Conservation (phyloP, 2,797 vertebrate species). For the Clarias platycephalus region DNA sequence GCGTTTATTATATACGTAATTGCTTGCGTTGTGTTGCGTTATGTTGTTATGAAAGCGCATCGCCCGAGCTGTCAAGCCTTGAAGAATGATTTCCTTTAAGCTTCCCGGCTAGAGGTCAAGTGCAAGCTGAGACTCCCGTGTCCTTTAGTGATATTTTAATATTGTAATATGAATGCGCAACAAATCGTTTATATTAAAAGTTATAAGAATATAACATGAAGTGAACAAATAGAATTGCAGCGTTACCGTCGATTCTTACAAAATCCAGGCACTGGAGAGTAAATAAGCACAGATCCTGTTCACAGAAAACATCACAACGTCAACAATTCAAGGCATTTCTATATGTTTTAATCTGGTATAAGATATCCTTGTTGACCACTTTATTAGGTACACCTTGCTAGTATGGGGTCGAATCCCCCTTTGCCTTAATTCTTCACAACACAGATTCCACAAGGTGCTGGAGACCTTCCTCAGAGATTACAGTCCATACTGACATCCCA, state of each 20-base stretch:
- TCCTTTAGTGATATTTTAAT: background rate
- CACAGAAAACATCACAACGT: background rate
- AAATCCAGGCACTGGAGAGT: background rate
- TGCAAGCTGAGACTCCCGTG: background rate
- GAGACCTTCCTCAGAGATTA: too few relatives aligned
- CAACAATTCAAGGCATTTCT: background rate
- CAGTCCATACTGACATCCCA: too few relatives aligned
- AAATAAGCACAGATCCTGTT: background rate
- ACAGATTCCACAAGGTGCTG: too few relatives aligned
- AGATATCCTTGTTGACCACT: too few relatives aligned
- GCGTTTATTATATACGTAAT: background rate
- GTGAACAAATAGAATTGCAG: background rate
- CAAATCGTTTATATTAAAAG: background rate
- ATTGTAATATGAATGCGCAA: background rate
- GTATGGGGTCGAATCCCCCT: too few relatives aligned
- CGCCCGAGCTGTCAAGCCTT: background rate
- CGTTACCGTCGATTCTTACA: background rate
- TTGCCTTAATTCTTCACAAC: too few relatives aligned
- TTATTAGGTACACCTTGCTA: too few relatives aligned
- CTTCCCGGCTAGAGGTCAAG: background rate
- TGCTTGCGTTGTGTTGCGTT: too few relatives aligned
- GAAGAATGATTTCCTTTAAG: background rate
- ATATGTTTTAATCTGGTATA: background rate
- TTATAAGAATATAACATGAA: background rate
- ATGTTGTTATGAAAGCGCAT: background rate